Conservation (phyloP, 2,888 invertebrate species). For the Agriopis leucophaearia region DNA sequence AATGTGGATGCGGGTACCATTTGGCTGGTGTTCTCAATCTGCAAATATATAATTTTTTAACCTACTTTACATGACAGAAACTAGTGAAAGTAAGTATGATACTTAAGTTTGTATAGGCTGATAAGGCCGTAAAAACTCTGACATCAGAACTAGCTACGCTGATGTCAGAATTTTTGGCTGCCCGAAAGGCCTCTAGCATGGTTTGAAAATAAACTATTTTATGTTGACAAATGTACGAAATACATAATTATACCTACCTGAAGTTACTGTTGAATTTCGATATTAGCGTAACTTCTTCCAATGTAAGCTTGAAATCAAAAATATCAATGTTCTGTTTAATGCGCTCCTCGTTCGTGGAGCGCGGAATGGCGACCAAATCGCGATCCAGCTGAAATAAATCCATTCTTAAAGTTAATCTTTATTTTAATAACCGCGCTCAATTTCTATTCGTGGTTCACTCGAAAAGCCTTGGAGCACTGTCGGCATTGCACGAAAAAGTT, state of each 20-base stretch:
- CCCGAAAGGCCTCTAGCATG: too few species aligned
- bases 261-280: constrained; percentile 82
- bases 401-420: constrained; percentile 29
- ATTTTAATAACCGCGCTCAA: constrained; percentile 37
- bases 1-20: constrained; percentile 69
- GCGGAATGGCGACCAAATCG: constrained; percentile 86
- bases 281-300: constrained; percentile 81
- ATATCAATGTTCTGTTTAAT: constrained; percentile 86
- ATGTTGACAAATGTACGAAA: background rate
- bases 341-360: constrained; percentile 85
- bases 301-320: constrained; percentile 83
- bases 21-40: constrained; percentile 27
- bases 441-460: constrained; percentile 29
- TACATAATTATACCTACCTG: constrained; percentile 6
- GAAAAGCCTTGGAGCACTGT: background rate
- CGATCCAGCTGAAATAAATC: constrained; percentile 78
- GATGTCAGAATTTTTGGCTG: too few species aligned
- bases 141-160: too few species aligned
- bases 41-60: background rate
- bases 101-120: too few species aligned
- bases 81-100: too few species aligned
- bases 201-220: too few species aligned
- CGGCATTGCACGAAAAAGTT: constrained; percentile 12
- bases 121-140: too few species aligned
- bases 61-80: background rate